Base-by-base conservation (phyloP, 1,140 invertebrate genomes). In the Teleopsis dalmanni region DNA sequence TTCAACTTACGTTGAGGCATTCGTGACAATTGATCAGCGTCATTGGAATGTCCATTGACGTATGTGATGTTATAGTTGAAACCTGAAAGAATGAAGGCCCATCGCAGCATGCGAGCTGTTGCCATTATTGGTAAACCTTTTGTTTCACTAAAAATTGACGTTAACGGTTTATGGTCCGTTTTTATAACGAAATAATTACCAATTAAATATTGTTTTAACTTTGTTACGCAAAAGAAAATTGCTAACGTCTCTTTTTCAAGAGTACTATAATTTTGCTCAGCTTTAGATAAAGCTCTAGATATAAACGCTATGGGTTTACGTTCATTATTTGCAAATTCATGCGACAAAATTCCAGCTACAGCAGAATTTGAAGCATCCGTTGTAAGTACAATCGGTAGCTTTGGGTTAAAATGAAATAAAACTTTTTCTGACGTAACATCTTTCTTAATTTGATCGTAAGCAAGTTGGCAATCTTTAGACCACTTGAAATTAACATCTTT, bases 111-210 rank as follows among this genome's bases (percentile, higher is more conserved):
- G n/a, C 56, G 47, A 47, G 45, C 50, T 19, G 51, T 47, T 14
- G 58, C 53, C 37, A 56, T 50, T 16, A 34, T 27, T 18, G 55
- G 52, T 51, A 56, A 50, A 21, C 53, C 47, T 44, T 57, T 60
- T 54, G 59, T 23, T 31, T 46, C 41, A 9, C 50, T 43, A 35
- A 72, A 68, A 38, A 73, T 59, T 18, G 44, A 37, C n/a, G 60
- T 26, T 21, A 76, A 53, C 2, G 74, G 73, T 36, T 72, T 67
- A 50, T 77, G 73, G 47, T 78, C 74, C 7, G 69, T 78, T 35
- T 50, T 18, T 5, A 60, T 9, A 13, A 37, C 53, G 44, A 56
- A 55, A 19, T 54, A 43, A 47, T 52, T 53, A 8, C 33, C 43
- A 18, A 45, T 22, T 18, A 45, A 21, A 23, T 45, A 45, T 14